Evolutionary conservation across 2,888 invertebrate species (phyloP).

Genomic region (Eristalinus sepulchralis): DNA sequence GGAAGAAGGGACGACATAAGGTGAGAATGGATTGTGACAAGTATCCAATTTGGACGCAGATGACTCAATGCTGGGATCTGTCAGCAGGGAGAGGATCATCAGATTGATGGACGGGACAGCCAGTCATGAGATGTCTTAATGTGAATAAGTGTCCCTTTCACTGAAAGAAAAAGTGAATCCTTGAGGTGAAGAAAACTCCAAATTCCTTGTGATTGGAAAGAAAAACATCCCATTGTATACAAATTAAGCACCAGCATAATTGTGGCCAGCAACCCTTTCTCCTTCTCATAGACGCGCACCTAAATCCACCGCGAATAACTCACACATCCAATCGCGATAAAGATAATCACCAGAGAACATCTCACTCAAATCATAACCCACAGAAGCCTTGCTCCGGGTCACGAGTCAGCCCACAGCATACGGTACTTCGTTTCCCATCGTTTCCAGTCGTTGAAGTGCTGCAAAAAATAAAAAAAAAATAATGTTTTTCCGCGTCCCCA

Average conservation of each 20-base stretch:
- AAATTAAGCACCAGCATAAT: neutral
- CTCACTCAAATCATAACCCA: neutral
- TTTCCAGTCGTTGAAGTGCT: slow-evolving; percentile 4
- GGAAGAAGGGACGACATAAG: neutral
- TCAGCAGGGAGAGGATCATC: neutral
- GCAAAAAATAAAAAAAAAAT: slow-evolving; percentile 26
- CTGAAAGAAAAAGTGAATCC: neutral
- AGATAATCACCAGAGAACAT: neutral
- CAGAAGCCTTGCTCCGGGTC: neutral
- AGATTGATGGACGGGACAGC: neutral
- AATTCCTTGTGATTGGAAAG: neutral
- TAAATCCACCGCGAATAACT: neutral
- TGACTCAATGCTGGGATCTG: neutral
- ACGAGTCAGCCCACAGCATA: neutral
- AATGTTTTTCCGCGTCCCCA: neutral
- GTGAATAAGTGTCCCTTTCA: neutral
- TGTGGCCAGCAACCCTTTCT: neutral
- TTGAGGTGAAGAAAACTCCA: neutral
- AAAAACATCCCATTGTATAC: neutral
- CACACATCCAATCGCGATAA: neutral
- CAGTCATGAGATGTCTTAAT: neutral
- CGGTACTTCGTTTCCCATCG: neutral
- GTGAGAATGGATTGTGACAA: neutral
- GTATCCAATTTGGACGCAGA: neutral
- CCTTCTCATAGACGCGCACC: neutral